Evolutionary conservation across 2,888 invertebrate species (phyloP).

Genomic region (Melieria picta): DNA sequence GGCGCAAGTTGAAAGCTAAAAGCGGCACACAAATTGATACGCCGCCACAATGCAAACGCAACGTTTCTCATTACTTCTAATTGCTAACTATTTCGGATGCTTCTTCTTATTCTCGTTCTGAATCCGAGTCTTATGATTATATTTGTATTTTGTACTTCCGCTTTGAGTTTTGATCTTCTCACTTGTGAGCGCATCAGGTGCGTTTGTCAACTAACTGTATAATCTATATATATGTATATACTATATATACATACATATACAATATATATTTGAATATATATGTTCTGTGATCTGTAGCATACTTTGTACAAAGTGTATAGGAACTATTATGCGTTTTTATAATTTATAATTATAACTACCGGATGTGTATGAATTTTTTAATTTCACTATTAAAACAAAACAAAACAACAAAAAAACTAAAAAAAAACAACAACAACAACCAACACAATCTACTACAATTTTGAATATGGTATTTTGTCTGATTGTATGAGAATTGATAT

Average conservation of each 20-base stretch:
- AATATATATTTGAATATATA: constrained; percentile 7
- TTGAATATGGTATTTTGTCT: not conserved
- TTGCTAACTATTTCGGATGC: too few relatives aligned
- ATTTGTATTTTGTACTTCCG: too few relatives aligned
- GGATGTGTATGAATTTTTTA: not conserved
- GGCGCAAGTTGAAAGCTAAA: too few relatives aligned
- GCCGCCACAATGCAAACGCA: too few relatives aligned
- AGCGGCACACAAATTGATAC: too few relatives aligned
- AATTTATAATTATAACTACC: constrained; percentile 15
- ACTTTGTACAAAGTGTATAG: constrained; percentile 66
- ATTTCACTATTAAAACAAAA: not conserved
- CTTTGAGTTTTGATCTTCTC: too few relatives aligned
- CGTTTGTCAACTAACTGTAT: not conserved
- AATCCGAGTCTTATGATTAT: too few relatives aligned
- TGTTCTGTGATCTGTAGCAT: constrained; percentile 67
- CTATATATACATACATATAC: constrained; percentile 8
- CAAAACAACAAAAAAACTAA: not conserved
- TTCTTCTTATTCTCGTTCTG: too few relatives aligned
- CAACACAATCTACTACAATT: too few relatives aligned
- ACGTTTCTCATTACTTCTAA: too few relatives aligned
- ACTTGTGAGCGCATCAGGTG: too few relatives aligned
- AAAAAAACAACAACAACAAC: constrained; percentile 1
- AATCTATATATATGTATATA: constrained; percentile 1
- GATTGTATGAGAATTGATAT: not conserved
- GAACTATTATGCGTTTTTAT: constrained; percentile 38